These are phyloP conservation scores for Stigmatopora argus DNA, from an alignment of 2,113 vertebrate genomes.

Conservation along the genomic window DNA sequence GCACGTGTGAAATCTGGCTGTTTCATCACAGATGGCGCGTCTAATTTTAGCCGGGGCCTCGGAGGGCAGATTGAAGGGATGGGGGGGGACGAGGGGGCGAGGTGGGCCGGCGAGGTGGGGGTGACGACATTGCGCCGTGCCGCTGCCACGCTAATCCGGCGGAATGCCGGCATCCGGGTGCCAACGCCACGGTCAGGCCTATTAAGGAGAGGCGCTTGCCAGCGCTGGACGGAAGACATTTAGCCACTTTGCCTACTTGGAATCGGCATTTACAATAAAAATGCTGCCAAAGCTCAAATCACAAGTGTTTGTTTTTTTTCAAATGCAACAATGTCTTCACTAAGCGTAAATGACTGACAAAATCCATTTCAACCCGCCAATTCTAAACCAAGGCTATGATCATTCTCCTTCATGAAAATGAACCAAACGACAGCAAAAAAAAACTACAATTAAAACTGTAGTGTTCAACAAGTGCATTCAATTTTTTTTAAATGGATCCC, in stretches of 20 bases:
- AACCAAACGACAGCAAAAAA: no score
- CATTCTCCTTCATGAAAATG: no score
- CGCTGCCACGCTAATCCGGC: constrained; percentile 49
- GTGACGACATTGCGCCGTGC: constrained; percentile 15
- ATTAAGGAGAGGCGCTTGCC: constrained; percentile 30
- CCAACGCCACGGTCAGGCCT: constrained; percentile 37
- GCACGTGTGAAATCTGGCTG: constrained; percentile 40
- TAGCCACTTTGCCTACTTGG: constrained; percentile 18
- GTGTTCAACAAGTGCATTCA: no score
- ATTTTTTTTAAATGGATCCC: no score
- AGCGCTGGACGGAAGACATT: constrained; percentile 8
- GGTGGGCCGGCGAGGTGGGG: not conserved
- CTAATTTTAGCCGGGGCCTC: constrained; percentile 61
- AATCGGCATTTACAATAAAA: constrained; percentile 28
- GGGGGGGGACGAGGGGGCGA: constrained; percentile 10
- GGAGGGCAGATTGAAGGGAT: constrained; percentile 48
- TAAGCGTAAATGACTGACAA: no score
- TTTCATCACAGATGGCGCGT: constrained; percentile 64
- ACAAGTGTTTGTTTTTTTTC: no score
- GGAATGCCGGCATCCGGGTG: constrained; percentile 34
- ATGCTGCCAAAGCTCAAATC: no score
- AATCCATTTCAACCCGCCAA: no score
- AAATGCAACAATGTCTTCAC: no score
- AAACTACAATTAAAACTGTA: no score
- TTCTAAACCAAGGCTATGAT: no score